Base-by-base conservation (phyloP, 2,888 invertebrate genomes). In the Protula sp. region DNA sequence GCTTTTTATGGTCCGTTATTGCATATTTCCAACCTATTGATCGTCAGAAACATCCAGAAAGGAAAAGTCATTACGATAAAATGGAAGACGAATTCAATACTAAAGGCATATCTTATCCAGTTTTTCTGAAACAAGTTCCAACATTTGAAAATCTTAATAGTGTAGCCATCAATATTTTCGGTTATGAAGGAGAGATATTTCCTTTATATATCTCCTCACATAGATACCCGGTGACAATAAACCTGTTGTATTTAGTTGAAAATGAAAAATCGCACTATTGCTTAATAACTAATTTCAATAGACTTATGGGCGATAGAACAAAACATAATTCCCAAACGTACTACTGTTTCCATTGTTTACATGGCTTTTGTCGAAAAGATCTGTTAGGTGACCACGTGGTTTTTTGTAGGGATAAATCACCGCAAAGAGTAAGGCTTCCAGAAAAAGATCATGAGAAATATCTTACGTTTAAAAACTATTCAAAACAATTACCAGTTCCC, bases 1-100 rank as follows among this genome's bases (percentile, higher is more conserved):
- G 67, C 48, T 67, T 69, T 48, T 52, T 56, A 50, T 69, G 66
- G 67, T 48, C 63, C 1, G n/a, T n/a, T n/a, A n/a, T n/a, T n/a
- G n/a, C n/a, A n/a, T n/a, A n/a, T n/a, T n/a, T n/a, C n/a, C n/a
- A n/a, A n/a, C n/a, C n/a, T n/a, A n/a, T n/a, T n/a, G n/a, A n/a
- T n/a, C n/a, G n/a, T n/a, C n/a, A n/a, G n/a, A n/a, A n/a, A n/a
- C n/a, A n/a, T n/a, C n/a, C n/a, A n/a, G n/a, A n/a, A n/a, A n/a
- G n/a, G n/a, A n/a, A n/a, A n/a, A n/a, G n/a, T n/a, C n/a, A n/a
- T n/a, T 63, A 65, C 31, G 55, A 55, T 14, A 45, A 53, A 2
- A 26, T 47, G 26, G 50, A 31, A 14, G 50, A 45, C 28, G 57
- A 56, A 9, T 26, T 64, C 2, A 31, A 66, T 26, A 56, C 59